Conservation (phyloP, 2,797 vertebrate genomes). For the Oophaga sylvatica region DNA sequence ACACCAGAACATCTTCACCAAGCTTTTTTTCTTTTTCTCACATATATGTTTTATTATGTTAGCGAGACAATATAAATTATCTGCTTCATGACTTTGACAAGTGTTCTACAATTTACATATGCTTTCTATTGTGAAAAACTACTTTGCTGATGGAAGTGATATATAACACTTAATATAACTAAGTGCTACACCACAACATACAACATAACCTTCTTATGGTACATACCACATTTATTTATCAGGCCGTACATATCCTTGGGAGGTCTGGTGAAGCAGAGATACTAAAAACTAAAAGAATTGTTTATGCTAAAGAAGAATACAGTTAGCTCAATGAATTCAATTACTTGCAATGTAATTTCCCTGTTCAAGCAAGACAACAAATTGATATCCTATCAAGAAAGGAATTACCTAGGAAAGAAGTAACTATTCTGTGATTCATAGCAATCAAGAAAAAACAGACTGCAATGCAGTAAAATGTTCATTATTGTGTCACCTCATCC, state of each 20-base stretch:
- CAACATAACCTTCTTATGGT: not conserved
- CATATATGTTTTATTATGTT: not conserved
- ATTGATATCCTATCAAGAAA: constrained; percentile 30
- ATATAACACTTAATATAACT: not conserved
- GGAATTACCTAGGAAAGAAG: constrained; percentile 27
- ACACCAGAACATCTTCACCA: not conserved
- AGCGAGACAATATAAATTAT: not conserved
- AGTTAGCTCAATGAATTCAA: constrained; percentile 7
- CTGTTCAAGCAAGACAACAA: constrained; percentile 13
- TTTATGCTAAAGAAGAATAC: not conserved
- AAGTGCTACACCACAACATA: not conserved
- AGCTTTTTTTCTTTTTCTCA: not conserved
- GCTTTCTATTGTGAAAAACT: not conserved
- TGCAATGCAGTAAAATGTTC: constrained; percentile 44
- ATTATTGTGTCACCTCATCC: constrained; percentile 10
- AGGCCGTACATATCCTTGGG: not conserved
- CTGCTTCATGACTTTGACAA: not conserved
- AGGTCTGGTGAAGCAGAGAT: not conserved
- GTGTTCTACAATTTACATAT: not conserved
- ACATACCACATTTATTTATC: not conserved
- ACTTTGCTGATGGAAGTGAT: not conserved
- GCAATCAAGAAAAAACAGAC: constrained; percentile 18
- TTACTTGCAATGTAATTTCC: constrained; percentile 5
- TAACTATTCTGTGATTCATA: constrained; percentile 27
- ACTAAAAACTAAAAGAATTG: not conserved